Conservation (phyloP, 2,113 vertebrate species). For the Alaudala cheleensis region DNA sequence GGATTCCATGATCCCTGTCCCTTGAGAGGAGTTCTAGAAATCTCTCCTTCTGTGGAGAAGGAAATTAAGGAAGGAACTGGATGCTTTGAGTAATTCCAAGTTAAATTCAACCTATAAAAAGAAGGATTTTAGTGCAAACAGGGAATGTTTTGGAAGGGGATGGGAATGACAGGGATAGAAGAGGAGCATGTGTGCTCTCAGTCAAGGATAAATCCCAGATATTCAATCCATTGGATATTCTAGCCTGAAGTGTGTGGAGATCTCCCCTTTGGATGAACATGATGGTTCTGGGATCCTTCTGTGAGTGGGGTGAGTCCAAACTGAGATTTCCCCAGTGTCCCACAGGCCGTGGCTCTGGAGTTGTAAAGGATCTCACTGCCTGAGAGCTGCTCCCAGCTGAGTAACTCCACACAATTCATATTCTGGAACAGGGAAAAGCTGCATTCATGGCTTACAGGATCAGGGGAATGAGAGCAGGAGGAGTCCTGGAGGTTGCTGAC, state of each 20-base stretch:
- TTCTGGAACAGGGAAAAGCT: not conserved
- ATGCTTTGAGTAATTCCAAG: not conserved
- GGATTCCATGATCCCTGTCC: not conserved
- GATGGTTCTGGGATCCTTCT: not conserved
- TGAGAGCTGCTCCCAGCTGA: not conserved
- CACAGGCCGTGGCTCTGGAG: fast-evolving
- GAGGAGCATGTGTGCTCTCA: not conserved
- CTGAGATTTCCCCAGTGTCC: not conserved
- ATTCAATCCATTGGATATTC: not conserved
- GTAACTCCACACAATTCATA: fast-evolving
- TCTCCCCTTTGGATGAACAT: fast-evolving
- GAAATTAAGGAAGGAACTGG: not conserved
- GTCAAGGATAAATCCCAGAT: not conserved
- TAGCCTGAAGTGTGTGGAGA: not conserved
- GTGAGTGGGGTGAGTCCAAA: not conserved
- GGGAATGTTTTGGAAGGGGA: not conserved
- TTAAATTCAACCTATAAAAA: not conserved
- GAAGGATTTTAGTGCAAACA: too few species aligned
- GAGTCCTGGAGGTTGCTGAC: not conserved
- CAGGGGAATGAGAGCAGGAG: not conserved
- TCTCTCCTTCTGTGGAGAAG: not conserved
- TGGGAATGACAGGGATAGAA: not conserved
- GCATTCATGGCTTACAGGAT: not conserved
- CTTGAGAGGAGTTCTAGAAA: not conserved
- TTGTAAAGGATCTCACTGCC: not conserved